Conservation (phyloP, 2,797 vertebrate genomes). For the Harpagifer antarcticus region DNA sequence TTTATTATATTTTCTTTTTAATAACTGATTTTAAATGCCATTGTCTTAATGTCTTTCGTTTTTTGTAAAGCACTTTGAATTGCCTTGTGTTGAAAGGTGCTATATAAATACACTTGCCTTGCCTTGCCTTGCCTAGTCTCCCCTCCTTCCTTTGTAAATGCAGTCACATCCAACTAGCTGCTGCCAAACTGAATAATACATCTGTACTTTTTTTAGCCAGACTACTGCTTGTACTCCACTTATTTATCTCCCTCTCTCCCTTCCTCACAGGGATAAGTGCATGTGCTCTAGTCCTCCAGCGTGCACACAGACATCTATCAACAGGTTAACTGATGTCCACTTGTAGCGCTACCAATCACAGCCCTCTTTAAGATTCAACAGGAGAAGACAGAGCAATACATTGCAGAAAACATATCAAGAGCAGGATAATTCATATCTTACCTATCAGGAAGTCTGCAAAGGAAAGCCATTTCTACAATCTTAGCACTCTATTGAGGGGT, state of each 20-base stretch:
- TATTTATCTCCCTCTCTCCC: constrained; percentile 40
- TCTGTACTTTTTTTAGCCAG: constrained; percentile 75
- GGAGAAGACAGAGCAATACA: constrained; percentile 32
- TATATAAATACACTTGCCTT: no score
- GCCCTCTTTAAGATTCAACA: constrained; percentile 29
- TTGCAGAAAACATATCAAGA: constrained; percentile 41
- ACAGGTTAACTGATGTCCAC: constrained; percentile 52
- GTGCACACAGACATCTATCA: constrained; percentile 49
- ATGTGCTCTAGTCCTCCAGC: constrained; percentile 34
- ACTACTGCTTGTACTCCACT: constrained; percentile 53
- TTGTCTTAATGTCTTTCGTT: no score
- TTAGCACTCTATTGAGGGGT: constrained; percentile 63
- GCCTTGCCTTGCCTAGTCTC: no score
- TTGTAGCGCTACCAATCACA: constrained; percentile 25
- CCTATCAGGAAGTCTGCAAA: constrained; percentile 78
- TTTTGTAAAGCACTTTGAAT: no score
- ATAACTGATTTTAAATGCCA: no score
- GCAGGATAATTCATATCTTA: constrained; percentile 67
- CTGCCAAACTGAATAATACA: constrained; percentile 87
- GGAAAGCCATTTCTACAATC: constrained; percentile 71
- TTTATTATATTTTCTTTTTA: no score
- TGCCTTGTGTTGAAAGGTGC: no score
- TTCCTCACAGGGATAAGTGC: constrained; percentile 35
- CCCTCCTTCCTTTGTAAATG: constrained; percentile 83
- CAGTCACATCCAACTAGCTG: constrained; percentile 84